Evolutionary conservation across 92 coral and sea anemone species (phyloP).

Genomic region (Epizoanthus illoricatus): DNA sequence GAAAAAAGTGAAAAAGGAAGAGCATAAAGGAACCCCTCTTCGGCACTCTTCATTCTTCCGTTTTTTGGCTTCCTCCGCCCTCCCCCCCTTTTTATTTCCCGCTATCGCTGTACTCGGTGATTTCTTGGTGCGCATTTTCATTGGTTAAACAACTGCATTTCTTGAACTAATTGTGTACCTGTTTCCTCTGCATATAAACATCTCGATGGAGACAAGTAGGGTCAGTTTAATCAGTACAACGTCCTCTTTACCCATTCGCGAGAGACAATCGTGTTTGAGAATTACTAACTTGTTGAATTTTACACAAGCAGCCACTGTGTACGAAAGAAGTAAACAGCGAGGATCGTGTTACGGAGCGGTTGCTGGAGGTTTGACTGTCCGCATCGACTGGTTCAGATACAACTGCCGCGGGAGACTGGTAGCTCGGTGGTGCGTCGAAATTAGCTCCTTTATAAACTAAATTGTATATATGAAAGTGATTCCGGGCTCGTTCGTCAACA

Average conservation of each 20-base stretch:
- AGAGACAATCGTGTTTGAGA: neutral
- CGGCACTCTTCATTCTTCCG: too few relatives aligned
- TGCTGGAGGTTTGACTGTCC: neutral
- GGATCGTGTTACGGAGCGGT: neutral
- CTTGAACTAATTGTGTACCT: too few relatives aligned
- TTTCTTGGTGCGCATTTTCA: too few relatives aligned
- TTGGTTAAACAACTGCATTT: too few relatives aligned
- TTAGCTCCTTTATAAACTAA: neutral
- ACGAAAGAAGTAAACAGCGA: neutral
- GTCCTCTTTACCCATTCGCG: neutral
- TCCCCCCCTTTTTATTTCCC: too few relatives aligned
- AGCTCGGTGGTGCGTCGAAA: constrained; percentile 13
- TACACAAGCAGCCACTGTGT: constrained; percentile 1
- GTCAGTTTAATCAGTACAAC: neutral
- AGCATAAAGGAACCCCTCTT: too few relatives aligned
- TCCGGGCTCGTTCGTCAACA: neutral
- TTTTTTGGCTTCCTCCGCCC: too few relatives aligned
- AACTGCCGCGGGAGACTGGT: neutral
- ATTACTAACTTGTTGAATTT: constrained; percentile 5
- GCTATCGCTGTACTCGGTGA: too few relatives aligned
- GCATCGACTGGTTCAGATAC: neutral
- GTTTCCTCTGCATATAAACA: too few relatives aligned
- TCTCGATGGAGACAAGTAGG: neutral
- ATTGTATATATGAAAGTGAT: neutral
- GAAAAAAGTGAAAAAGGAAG: too few relatives aligned